Conservation (phyloP, 1,140 invertebrate genomes). For the Anagrus nilaparvatae region DNA sequence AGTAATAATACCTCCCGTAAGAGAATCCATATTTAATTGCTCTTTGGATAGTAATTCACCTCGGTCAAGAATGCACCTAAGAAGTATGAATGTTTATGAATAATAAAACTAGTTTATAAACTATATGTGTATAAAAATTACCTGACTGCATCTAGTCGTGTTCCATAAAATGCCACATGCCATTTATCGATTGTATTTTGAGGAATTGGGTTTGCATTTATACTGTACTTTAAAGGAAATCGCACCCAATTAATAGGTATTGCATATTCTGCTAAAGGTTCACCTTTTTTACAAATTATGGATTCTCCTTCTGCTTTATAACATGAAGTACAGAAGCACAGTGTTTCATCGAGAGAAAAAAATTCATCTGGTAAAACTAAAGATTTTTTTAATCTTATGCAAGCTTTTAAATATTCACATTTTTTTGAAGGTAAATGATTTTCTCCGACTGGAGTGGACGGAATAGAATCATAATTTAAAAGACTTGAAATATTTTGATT, state of each 20-base stretch:
- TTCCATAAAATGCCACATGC: conserved; percentile 71
- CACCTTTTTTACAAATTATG: conserved; percentile 49
- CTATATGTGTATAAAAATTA: conserved; percentile 27
- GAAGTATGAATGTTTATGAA: conserved; percentile 8
- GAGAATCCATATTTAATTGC: conserved; percentile 34
- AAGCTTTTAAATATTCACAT: conserved; percentile 66
- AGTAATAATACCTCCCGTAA: conserved; percentile 31
- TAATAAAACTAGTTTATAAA: neutral
- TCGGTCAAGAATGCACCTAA: conserved; percentile 37
- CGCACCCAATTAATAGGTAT: conserved; percentile 62
- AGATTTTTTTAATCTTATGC: conserved; percentile 56
- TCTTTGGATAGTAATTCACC: conserved; percentile 41
- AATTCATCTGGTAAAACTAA: conserved; percentile 61
- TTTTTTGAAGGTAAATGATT: conserved; percentile 34
- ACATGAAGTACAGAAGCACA: conserved; percentile 52
- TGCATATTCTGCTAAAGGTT: conserved; percentile 47
- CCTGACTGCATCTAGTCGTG: conserved; percentile 58
- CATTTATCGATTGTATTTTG: conserved; percentile 51
- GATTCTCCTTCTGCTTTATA: conserved; percentile 44
- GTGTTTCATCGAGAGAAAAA: conserved; percentile 44
- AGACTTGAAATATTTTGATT: conserved; percentile 5
- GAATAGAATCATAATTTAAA: conserved; percentile 24
- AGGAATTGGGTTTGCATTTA: conserved; percentile 38
- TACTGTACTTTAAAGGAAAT: conserved; percentile 50
- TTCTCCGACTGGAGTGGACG: conserved; percentile 34